Percentiles rank a stretch among this genome's conserved stretches.
Conservation (phyloP, 2,888 invertebrate species). For the Gerris lacustris region DNA sequence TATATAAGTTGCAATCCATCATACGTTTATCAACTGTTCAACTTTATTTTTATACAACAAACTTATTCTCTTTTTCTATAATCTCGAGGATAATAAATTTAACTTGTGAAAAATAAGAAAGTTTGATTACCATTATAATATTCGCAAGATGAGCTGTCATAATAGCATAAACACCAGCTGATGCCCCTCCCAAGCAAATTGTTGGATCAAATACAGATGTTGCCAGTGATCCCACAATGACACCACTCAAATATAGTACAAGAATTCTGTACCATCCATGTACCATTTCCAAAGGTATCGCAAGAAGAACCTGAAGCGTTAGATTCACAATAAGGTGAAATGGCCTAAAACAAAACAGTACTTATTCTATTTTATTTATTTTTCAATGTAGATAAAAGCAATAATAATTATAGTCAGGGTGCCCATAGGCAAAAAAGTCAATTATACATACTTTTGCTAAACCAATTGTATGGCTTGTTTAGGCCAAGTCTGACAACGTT, state of each 20-base stretch:
- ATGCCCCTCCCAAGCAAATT: conserved; percentile 81
- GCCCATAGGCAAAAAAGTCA: too few relatives aligned
- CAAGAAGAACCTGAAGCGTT: conserved; percentile 80
- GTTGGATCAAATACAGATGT: conserved; percentile 67
- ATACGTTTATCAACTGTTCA: too few relatives aligned
- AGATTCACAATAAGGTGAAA: conserved; percentile 84
- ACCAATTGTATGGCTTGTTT: too few relatives aligned
- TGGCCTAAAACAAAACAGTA: conserved; percentile 43
- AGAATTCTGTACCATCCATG: conserved; percentile 90
- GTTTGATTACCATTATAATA: conserved; percentile 59
- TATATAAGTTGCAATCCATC: too few relatives aligned
- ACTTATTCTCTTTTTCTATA: too few relatives aligned
- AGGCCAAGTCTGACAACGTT: too few relatives aligned
- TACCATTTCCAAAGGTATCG: conserved; percentile 90
- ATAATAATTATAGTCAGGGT: too few relatives aligned
- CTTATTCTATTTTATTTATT: conserved; percentile 11
- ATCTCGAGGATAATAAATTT: too few relatives aligned
- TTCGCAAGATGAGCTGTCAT: conserved; percentile 88
- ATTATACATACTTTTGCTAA: too few relatives aligned
- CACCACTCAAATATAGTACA: conserved; percentile 70
- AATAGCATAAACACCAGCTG: conserved; percentile 88
- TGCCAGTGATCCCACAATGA: conserved; percentile 69
- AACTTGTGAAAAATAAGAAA: too few relatives aligned
- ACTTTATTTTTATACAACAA: too few relatives aligned
- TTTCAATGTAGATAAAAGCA: background rate